phyloP scores from a whole-genome alignment of 2,113 vertebrate species.

The Pogona vitticeps region DNA sequence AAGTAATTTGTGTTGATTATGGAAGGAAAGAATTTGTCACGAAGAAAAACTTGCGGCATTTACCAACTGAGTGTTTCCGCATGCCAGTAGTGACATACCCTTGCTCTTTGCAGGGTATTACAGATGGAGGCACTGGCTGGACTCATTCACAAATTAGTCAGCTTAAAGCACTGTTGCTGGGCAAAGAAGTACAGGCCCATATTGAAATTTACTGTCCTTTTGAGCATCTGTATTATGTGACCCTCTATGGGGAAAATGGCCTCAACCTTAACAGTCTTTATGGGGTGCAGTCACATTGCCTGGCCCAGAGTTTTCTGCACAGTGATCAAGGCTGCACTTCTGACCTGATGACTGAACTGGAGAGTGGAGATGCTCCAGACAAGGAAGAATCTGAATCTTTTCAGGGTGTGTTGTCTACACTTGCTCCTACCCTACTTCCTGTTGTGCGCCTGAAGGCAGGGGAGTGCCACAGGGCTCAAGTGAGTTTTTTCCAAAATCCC shows the following conservation, averaged over 20 bases:
- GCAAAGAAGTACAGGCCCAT: slow-evolving; percentile 80
- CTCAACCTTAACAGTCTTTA: slow-evolving; percentile 84
- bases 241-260: slow-evolving; percentile 83
- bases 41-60: slow-evolving; percentile 74
- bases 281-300: slow-evolving; percentile 72
- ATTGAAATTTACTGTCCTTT: slow-evolving; percentile 87
- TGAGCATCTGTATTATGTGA: slow-evolving; percentile 88
- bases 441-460: slow-evolving; percentile 68
- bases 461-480: slow-evolving; percentile 70
- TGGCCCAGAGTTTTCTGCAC: slow-evolving; percentile 42
- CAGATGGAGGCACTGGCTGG: slow-evolving; percentile 84
- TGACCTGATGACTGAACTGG: slow-evolving; percentile 39
- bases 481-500: slow-evolving; percentile 80
- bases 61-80: slow-evolving; percentile 84
- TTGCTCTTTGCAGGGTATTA: slow-evolving; percentile 86
- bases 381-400: background rate
- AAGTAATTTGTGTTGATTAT: slow-evolving; percentile 89
- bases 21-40: slow-evolving; percentile 86
- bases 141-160: slow-evolving; percentile 73
- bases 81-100: slow-evolving; percentile 92
- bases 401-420: background rate
- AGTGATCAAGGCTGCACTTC: slow-evolving; percentile 21
- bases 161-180: slow-evolving; percentile 81
- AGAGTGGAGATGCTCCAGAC: slow-evolving; percentile 10
- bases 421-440: slow-evolving; percentile 2